Evolutionary conservation across 2,888 invertebrate species (phyloP), one percentile per base, ranked within the genome.

Genomic region (Drosophila prolongata): DNA sequence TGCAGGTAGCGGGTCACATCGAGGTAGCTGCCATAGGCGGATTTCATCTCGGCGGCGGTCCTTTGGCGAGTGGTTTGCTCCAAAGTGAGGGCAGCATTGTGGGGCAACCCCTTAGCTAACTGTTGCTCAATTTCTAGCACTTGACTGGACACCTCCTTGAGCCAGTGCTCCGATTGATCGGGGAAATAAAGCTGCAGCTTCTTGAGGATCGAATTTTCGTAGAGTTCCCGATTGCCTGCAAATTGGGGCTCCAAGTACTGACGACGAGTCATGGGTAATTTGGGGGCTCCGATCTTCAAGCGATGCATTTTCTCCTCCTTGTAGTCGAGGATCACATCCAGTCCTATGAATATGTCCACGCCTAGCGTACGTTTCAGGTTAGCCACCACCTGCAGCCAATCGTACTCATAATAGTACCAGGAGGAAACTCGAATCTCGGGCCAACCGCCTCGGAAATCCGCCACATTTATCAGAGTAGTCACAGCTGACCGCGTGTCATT

Each of bases 361-460:
- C 91, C 92, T 60, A 88, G 69, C 16, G 77, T 80, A 2, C 85
- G 75, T 35, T 91, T 86, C 8, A 91, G 71, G 6, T 80, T 80
- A 4, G 91, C 90, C 37, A 92, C 74, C 14, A 84, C 82, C 16
- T 79, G 78, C 19, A 91, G 67, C 91, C 91, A 91, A 50, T 91
- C 90, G 68, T 90, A 92, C 8, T 86, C 87, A 57, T 81, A 84
- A 10, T 81, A 77, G 59, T 89, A 91, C 92, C 92, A 91, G 0
- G 79, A 77, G 0, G 67, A 52, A 9, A 78, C 83, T 0, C 75
- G 77, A 16, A 90, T 78, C 35, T 76, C 78, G 1, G 91, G 91
- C 92, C 92, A 92, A 6, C 92, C 91, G 11, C 91, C 91, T 0
- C 78, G 78, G 0, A 91, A 84, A 30, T 90, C 83, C 0, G 84